Base-by-base conservation (phyloP, 2,888 invertebrate genomes). In the Muscina levida region DNA sequence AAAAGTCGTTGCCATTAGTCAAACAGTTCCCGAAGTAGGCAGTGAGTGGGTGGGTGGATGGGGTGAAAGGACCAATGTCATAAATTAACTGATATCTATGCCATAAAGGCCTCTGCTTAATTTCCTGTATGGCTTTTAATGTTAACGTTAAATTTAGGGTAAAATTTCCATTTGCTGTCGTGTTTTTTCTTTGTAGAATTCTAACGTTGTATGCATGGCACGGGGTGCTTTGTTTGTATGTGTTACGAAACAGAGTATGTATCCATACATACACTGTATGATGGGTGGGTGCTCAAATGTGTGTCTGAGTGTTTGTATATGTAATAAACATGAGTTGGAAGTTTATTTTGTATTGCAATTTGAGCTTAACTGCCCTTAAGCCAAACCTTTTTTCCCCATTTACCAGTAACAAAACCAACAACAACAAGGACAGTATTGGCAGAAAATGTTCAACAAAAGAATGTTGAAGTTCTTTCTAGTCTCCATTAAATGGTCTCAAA, bases 81-180 rank as follows among this genome's bases (percentile, higher is more conserved):
- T 80, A 80, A 80, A 80, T 80, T 80, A 77, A 80, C 77, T 77
- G 77, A 72, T 80, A 80, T 80, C 80, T 73, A 73, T 77, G 77
- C 77, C 71, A 73, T 80, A 80, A 80, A 77, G 66, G 66, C 77
- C 80, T 70, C 67, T 77, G 51, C 76, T 77, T 80, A 80, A 80
- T 80, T 80, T 80, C 80, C 80, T 80, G 80, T 73, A 71, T 73
- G 66, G 70, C 73, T 80, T 80, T 70, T 73, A 80, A 80, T 80
- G 77, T 70, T 70, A 73, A 73, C 77, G 77, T 80, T 80, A 80
- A 80, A 77, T 77, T 77, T 73, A 73, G 80, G 80, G 77, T 80
- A 71, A 77, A 77, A 73, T 77, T 77, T 51, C 44, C 68, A 72
- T 70, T 80, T 70, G 31, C 68, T 67, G 3, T 31, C 8, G 4